Evolutionary conservation across 1,140 invertebrate genomes (phyloP).

Genomic region (Diorhabda sublineata): DNA sequence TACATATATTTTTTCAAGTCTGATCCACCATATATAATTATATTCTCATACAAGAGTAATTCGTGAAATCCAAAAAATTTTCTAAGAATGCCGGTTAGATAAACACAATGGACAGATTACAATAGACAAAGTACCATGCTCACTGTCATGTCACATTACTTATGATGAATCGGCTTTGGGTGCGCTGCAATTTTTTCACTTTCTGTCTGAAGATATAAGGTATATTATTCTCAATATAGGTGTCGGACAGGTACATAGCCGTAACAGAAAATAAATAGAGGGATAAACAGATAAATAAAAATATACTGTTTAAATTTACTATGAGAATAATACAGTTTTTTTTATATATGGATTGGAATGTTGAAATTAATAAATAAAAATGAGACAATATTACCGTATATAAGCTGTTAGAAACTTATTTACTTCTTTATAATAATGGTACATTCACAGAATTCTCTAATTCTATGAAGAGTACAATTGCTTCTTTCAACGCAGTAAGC

Average conservation of each 20-base stretch:
- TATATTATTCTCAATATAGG: conserved; percentile 6
- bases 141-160: conserved; percentile 45
- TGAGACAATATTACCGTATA: no score
- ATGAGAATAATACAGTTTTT: no score
- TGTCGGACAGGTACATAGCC: conserved; percentile 4
- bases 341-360: no score
- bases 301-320: no score
- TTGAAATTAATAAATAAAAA: no score
- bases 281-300: background rate
- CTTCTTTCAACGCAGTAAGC: no score
- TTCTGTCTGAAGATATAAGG: conserved; percentile 22
- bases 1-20: no score
- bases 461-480: no score
- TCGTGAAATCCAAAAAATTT: conserved; percentile 26
- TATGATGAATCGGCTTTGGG: conserved; percentile 38
- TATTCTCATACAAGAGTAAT: conserved; percentile 15
- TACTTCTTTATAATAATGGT: no score
- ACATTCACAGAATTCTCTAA: no score
- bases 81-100: conserved; percentile 33
- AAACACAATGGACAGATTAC: conserved; percentile 43
- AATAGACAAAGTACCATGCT: conserved; percentile 45
- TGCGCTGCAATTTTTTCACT: conserved; percentile 24
- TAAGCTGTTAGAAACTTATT: no score
- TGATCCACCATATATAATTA: no score
- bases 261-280: background rate